Conservation (phyloP, 2,888 invertebrate species). For the Bibio marci region DNA sequence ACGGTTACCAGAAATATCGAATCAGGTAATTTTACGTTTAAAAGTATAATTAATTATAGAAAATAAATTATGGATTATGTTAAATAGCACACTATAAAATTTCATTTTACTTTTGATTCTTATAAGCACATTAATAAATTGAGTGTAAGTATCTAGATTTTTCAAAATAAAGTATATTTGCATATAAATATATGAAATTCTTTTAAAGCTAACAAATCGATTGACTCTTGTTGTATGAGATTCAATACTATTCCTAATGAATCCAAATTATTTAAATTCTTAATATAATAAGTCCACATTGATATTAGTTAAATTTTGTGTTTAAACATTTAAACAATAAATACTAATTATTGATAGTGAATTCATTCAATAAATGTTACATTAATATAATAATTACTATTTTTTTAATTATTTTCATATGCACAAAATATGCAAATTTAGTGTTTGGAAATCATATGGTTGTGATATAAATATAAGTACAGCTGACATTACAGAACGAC, state of each 20-base stretch:
- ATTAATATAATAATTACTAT: slow-evolving; percentile 46
- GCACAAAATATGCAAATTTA: slow-evolving; percentile 53
- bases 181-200: no score
- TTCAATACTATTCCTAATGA: no score
- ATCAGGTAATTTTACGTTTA: slow-evolving; percentile 32
- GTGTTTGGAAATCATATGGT: slow-evolving; percentile 48
- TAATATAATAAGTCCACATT: no score
- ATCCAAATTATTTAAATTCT: no score
- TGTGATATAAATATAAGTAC: slow-evolving; percentile 49
- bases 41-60: neutral
- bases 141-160: neutral
- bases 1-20: slow-evolving; percentile 65
- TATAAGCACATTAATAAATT: neutral
- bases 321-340: no score
- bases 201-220: no score
- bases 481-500: slow-evolving; percentile 48
- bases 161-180: no score
- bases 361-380: slow-evolving; percentile 69
- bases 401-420: slow-evolving; percentile 72
- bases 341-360: slow-evolving; percentile 74
- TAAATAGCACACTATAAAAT: no score
- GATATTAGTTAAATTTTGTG: no score
- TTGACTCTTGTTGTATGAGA: no score
- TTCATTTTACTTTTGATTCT: neutral
- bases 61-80: no score